Conservation (phyloP, 2,797 vertebrate species). For the Dryobates pubescens region DNA sequence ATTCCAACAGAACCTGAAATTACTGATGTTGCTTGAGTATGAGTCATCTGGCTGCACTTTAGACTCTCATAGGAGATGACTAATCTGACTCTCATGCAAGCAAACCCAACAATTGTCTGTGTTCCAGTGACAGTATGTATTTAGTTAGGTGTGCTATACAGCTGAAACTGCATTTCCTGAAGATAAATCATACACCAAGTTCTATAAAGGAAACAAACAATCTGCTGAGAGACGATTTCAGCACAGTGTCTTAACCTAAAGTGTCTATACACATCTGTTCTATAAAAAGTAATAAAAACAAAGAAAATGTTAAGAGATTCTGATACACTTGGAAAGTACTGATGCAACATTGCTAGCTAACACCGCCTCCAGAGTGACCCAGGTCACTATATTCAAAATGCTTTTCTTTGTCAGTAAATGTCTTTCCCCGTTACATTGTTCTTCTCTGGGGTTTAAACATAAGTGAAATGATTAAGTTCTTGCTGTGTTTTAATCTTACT, state of each 20-base stretch:
- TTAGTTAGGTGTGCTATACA: neutral
- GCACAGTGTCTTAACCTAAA: neutral
- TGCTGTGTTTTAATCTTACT: neutral
- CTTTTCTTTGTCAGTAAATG: neutral
- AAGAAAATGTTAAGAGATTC: neutral
- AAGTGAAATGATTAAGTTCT: neutral
- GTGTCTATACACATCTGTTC: neutral
- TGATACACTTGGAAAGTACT: neutral
- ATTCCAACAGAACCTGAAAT: neutral
- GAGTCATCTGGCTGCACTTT: neutral
- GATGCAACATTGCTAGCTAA: neutral
- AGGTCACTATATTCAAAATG: neutral
- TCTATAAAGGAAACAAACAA: neutral
- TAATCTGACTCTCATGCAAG: neutral
- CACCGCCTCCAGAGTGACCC: neutral
- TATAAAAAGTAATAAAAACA: neutral
- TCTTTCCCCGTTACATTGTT: neutral
- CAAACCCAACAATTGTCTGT: neutral
- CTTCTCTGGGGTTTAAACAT: neutral
- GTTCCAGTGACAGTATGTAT: neutral
- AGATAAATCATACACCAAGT: neutral
- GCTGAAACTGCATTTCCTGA: neutral
- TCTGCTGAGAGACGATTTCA: neutral
- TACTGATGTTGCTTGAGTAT: fast-evolving
- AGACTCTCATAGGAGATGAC: neutral